Percentiles rank a stretch among this genome's conserved stretches.
phyloP scores from a whole-genome alignment of 2,113 vertebrate genomes.

The Cepphus grylle region DNA sequence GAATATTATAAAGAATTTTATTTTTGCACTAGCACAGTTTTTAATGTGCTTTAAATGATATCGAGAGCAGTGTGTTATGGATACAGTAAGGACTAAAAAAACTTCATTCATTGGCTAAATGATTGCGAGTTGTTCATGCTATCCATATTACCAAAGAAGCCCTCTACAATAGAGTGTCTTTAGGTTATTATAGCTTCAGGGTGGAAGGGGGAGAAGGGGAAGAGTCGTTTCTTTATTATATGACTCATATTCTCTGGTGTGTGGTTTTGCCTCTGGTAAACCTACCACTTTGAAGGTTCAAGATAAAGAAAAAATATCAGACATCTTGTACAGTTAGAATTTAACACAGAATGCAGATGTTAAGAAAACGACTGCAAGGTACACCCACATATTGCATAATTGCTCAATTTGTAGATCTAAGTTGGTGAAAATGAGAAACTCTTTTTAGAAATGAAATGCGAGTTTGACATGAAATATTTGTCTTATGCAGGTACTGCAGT shows the following conservation, averaged over 20 bases:
- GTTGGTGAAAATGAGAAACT: not conserved
- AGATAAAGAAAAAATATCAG: conserved; percentile 41
- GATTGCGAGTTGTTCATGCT: not conserved
- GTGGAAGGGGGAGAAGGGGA: not conserved
- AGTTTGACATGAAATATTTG: not conserved
- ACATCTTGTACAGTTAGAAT: conserved; percentile 50
- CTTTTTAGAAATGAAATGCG: not conserved
- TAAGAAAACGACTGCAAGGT: conserved; percentile 14
- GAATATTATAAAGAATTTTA: not conserved
- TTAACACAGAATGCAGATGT: conserved; percentile 62
- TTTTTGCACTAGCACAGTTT: conserved; percentile 2
- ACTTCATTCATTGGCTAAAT: conserved; percentile 14
- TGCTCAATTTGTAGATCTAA: not conserved
- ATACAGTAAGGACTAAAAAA: not conserved
- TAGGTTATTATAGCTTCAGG: conserved; percentile 24
- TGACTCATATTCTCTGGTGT: conserved; percentile 58
- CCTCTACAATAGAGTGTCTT: conserved; percentile 33
- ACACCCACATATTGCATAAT: not conserved
- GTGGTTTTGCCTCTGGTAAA: conserved; percentile 65
- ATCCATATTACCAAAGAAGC: conserved; percentile 1
- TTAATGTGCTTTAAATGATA: not conserved
- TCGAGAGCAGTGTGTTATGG: not conserved
- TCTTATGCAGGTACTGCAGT: not conserved
- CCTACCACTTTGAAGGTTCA: conserved; percentile 51
- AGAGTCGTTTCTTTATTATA: conserved; percentile 16